These are phyloP conservation scores for Meriones psammophilus DNA, from an alignment of 2,797 vertebrate species.

Conservation along the genomic window DNA sequence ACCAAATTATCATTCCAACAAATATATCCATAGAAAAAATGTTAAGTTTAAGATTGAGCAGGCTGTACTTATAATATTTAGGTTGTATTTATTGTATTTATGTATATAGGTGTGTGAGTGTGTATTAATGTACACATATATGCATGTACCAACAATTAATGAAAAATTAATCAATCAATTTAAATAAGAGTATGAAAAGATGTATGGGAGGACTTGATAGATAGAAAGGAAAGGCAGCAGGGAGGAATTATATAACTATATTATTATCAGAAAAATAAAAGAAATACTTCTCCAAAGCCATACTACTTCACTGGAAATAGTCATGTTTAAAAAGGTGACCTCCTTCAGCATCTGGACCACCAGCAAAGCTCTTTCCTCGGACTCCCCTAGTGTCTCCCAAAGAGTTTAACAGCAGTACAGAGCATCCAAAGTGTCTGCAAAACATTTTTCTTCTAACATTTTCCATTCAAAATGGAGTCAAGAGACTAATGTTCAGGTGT, in stretches of 20 bases:
- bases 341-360: not conserved
- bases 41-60: not conserved
- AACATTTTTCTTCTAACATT: not conserved
- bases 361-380: not conserved
- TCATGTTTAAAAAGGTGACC: constrained; percentile 47
- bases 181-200: not conserved
- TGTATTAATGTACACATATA: not conserved
- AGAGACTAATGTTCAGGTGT: constrained; percentile 47
- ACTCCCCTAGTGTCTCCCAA: not conserved
- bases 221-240: not conserved
- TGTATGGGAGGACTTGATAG: not conserved
- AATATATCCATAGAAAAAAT: not conserved
- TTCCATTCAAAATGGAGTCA: constrained; percentile 26
- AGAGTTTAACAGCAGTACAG: not conserved
- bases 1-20: no score
- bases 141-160: not conserved
- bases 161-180: not conserved
- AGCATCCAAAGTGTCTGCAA: constrained; percentile 12
- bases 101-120: not conserved
- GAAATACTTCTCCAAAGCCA: not conserved
- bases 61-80: not conserved
- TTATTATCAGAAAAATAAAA: not conserved
- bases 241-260: not conserved
- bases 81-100: no score
- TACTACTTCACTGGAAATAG: not conserved